These are phyloP conservation scores for Paramormyrops kingsleyae DNA, from an alignment of 2,113 vertebrate species.

Conservation along the genomic window DNA sequence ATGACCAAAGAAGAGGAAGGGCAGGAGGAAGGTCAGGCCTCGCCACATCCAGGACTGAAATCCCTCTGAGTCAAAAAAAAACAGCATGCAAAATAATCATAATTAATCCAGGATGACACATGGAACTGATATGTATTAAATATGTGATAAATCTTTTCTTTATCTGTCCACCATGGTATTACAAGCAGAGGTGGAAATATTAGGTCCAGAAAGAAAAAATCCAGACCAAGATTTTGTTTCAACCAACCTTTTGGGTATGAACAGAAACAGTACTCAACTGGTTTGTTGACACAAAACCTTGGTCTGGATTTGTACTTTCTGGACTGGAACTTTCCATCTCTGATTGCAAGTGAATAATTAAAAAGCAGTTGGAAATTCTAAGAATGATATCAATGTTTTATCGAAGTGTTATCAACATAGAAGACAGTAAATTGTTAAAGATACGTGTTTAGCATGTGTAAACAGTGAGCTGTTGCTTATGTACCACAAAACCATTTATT, in stretches of 20 bases:
- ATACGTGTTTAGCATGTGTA: not conserved
- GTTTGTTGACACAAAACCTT: not conserved
- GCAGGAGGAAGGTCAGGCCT: slow-evolving; percentile 88
- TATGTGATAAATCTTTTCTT: not conserved
- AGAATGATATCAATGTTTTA: not conserved
- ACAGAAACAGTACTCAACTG: not conserved
- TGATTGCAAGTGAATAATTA: not conserved
- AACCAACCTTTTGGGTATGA: not conserved
- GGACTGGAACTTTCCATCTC: not conserved
- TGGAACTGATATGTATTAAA: not conserved
- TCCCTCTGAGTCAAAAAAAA: slow-evolving; percentile 68
- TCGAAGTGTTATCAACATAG: not conserved
- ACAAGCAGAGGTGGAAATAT: not conserved
- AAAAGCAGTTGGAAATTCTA: not conserved
- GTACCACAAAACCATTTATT: not conserved
- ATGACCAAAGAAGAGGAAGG: slow-evolving; percentile 90
- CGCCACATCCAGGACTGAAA: slow-evolving; percentile 99
- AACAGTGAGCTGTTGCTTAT: slow-evolving; percentile 28
- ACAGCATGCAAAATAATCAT: not conserved
- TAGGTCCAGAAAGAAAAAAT: not conserved
- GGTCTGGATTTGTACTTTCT: not conserved
- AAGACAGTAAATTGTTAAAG: not conserved
- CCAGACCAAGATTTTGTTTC: not conserved
- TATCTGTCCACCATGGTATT: not conserved
- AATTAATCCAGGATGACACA: not conserved